phyloP scores from a whole-genome alignment of 1,140 invertebrate genomes.

The Nasonia giraulti region DNA sequence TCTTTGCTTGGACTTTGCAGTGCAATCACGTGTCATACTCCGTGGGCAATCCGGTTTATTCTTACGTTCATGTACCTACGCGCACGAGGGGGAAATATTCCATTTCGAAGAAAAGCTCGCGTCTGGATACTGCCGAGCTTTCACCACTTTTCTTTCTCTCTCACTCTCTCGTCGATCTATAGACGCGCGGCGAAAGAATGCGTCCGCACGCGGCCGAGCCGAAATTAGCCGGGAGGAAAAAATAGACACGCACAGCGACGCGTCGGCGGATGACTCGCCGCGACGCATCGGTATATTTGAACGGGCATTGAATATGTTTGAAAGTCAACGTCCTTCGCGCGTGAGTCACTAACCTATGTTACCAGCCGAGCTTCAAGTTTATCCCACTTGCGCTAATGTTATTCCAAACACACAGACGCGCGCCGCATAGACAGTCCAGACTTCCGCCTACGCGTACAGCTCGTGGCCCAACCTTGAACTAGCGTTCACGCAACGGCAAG shows the following conservation, averaged over 20 bases:
- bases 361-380: slow-evolving; percentile 50
- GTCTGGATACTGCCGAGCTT: no score
- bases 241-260: slow-evolving; percentile 26
- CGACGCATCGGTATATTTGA: no score
- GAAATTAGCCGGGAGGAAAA: slow-evolving; percentile 31
- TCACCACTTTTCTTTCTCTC: no score
- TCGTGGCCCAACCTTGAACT: slow-evolving; percentile 61
- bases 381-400: slow-evolving; percentile 53
- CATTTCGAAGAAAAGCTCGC: no score
- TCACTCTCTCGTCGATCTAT: not conserved
- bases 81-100: no score
- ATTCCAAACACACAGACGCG: slow-evolving; percentile 60
- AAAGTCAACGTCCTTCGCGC: slow-evolving; percentile 54
- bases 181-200: not conserved
- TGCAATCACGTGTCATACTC: no score
- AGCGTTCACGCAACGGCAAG: slow-evolving; percentile 47
- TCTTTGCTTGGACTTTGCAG: no score
- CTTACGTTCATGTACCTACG: no score
- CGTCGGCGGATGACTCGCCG: not conserved
- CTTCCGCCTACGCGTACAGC: slow-evolving; percentile 55
- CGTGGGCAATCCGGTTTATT: no score
- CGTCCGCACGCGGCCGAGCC: not conserved
- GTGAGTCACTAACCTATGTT: slow-evolving; percentile 66
- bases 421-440: not conserved
- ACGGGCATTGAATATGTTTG: no score